These are phyloP conservation scores for Marcusenius ussheri DNA, from an alignment of 2,113 vertebrate genomes.

Conservation along the genomic window DNA sequence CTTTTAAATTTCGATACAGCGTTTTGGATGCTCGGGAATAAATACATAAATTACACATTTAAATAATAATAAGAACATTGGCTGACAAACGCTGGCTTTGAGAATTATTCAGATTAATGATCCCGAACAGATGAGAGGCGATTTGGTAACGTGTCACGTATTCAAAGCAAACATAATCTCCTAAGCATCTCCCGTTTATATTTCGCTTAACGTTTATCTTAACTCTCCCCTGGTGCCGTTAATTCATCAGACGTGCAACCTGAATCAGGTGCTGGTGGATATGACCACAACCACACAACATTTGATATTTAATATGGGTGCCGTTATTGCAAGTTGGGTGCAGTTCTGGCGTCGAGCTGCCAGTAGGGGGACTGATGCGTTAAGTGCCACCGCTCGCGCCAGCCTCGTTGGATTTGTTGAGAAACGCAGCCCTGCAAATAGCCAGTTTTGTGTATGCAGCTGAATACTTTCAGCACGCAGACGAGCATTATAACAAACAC, in stretches of 20 bases:
- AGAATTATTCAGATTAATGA: background rate
- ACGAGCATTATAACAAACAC: background rate
- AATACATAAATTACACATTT: background rate
- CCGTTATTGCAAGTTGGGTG: background rate
- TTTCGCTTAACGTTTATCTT: background rate
- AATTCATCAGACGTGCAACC: background rate
- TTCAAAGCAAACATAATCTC: background rate
- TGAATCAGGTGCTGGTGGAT: background rate
- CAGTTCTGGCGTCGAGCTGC: background rate
- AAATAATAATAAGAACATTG: background rate
- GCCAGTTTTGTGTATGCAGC: background rate
- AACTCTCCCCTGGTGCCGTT: background rate
- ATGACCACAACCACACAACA: background rate
- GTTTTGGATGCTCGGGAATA: background rate
- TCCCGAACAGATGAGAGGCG: background rate
- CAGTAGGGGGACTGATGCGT: background rate
- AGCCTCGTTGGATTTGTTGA: background rate
- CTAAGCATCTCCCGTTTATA: background rate
- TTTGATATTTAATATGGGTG: background rate
- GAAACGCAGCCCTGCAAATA: background rate
- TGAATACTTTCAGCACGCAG: background rate
- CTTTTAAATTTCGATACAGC: background rate
- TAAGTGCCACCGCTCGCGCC: background rate
- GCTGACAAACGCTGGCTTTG: background rate
- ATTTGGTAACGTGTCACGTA: background rate